These are phyloP conservation scores for Lithophane ornitopus DNA, from an alignment of 2,888 invertebrate species.

Conservation along the genomic window DNA sequence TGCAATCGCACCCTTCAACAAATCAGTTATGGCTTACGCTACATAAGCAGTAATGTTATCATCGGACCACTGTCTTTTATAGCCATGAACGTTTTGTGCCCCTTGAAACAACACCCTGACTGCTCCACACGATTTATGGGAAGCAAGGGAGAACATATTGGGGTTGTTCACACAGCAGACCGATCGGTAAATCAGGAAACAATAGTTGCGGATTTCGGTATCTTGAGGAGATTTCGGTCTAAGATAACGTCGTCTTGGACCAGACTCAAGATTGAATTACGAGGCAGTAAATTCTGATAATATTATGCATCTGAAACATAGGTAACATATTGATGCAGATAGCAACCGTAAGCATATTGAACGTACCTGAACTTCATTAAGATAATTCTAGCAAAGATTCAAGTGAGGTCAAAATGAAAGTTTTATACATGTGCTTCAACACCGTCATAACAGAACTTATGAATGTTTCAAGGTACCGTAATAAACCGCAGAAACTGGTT, in stretches of 20 bases:
- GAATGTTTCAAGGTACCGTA: constrained; percentile 20
- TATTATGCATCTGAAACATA: constrained; percentile 6
- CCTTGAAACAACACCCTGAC: constrained; percentile 73
- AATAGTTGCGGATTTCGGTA: constrained; percentile 29
- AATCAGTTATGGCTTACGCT: constrained; percentile 76
- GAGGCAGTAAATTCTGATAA: not conserved
- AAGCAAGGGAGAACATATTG: constrained; percentile 65
- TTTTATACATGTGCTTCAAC: constrained; percentile 8
- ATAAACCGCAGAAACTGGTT: constrained; percentile 31
- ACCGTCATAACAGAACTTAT: constrained; percentile 20
- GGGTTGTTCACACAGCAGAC: constrained; percentile 55
- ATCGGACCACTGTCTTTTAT: constrained; percentile 77
- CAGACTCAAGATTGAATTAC: constrained; percentile 9
- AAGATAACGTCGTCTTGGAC: constrained; percentile 13
- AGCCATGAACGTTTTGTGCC: constrained; percentile 64
- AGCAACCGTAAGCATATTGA: not conserved
- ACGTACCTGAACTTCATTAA: not conserved
- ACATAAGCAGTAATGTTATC: constrained; percentile 76
- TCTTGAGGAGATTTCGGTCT: constrained; percentile 22
- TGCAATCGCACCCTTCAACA: constrained; percentile 61
- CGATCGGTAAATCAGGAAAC: constrained; percentile 61
- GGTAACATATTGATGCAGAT: not conserved
- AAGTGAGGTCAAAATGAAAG: constrained; percentile 23
- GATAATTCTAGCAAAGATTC: not conserved
- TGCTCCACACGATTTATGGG: constrained; percentile 74